These are phyloP conservation scores for Antechinus stuartii DNA, from an alignment of 2,113 vertebrate genomes.

Conservation along the genomic window DNA sequence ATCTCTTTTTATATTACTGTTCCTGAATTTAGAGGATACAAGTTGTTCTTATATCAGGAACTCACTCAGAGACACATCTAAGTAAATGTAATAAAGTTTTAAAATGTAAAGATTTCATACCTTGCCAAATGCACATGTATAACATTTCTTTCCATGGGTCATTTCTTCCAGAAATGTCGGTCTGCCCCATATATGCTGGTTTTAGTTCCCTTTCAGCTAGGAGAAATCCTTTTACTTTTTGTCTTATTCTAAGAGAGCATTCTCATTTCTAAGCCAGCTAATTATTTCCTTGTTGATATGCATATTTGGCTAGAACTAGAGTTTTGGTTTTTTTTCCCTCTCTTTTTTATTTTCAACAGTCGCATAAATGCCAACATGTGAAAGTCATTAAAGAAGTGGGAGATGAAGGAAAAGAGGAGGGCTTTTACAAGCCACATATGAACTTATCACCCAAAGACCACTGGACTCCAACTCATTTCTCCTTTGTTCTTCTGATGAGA, in stretches of 20 bases:
- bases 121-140: constrained; percentile 72
- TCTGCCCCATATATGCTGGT: constrained; percentile 49
- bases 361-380: neutral
- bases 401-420: neutral
- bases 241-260: neutral
- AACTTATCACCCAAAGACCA: neutral
- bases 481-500: constrained; percentile 13
- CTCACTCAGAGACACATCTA: constrained; percentile 17
- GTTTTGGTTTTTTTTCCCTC: neutral
- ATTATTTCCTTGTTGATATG: constrained; percentile 43
- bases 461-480: neutral
- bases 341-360: constrained; percentile 31
- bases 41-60: neutral
- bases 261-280: constrained; percentile 48
- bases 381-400: constrained; percentile 15
- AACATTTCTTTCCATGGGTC: constrained; percentile 35
- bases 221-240: constrained; percentile 28
- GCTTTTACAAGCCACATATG: neutral
- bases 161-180: constrained; percentile 52
- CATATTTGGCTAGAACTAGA: constrained; percentile 20
- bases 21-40: neutral
- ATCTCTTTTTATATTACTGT: neutral
- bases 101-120: constrained; percentile 53
- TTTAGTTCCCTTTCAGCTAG: constrained; percentile 37
- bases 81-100: constrained; percentile 61